Conservation (phyloP, 1,140 invertebrate species). For the Atopsyche davidsoni region DNA sequence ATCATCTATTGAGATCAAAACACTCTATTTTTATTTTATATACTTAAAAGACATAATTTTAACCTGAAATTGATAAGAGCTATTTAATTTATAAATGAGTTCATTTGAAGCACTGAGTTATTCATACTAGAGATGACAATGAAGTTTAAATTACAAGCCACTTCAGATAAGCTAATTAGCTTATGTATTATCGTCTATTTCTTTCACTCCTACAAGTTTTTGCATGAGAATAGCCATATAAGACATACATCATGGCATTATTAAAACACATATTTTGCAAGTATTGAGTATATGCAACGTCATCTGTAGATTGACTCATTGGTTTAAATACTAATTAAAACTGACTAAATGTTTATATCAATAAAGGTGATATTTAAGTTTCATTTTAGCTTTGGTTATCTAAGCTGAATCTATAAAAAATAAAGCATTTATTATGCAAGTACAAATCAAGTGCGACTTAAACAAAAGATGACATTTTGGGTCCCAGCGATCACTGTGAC, state of each 20-base stretch:
- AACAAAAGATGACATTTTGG: conserved; percentile 1
- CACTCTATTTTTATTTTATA: neutral
- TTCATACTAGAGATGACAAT: neutral
- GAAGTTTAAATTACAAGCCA: neutral
- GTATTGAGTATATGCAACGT: no score
- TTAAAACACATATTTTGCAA: neutral
- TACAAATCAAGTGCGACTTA: conserved; percentile 30
- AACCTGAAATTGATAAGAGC: neutral
- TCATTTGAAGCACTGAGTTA: neutral
- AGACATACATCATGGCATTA: neutral
- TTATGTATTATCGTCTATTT: neutral
- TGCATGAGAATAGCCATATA: neutral
- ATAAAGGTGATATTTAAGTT: no score
- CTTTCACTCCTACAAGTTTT: neutral
- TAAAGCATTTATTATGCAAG: conserved; percentile 13
- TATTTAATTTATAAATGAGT: neutral
- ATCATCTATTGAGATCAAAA: no score
- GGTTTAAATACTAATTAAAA: no score
- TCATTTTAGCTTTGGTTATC: neutral
- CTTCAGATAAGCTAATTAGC: neutral
- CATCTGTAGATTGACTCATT: no score
- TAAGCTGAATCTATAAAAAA: neutral
- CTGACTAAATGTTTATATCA: no score
- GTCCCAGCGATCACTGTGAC: neutral
- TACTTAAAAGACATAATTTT: neutral